Evolutionary conservation across 1,140 invertebrate species (phyloP), one percentile per base, ranked within the genome.

Genomic region (Drusus annulatus): DNA sequence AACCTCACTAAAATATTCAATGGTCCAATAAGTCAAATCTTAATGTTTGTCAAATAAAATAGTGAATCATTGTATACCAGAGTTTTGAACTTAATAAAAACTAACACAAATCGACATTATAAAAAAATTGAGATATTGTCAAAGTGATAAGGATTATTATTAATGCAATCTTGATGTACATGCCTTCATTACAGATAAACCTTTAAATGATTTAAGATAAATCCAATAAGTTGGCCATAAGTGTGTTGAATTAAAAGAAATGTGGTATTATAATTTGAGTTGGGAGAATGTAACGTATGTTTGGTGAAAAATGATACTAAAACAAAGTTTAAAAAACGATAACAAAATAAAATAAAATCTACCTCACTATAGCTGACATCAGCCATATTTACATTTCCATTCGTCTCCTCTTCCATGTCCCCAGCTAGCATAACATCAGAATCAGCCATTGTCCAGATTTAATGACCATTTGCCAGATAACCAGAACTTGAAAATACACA

Each of bases 381-480:
- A 50, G 50, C 25, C 45, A 76, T 73, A 28, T 63, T 78, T 45
- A 78, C 58, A 76, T 79, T 80, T 25, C 78, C 77, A 56, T 82
- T 82, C 4, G 74, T 80, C 65, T 80, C 77, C 71, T 79, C 81
- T 50, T 82, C 78, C 52, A 80, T 75, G 50, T 80, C 81, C 23
- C 68, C 81, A 51, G 78, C 68, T 52, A 79, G 25, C 62, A 81
- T 54, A 71, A 76, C 76, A 63, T 58, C 69, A 36, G 76, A 79
- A 79, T 79, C 77, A 19, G 63, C 77, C 77, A 79, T 79, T 79
- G 77, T 79, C 65, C 54, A 45, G 77, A 65, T 21, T 71, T 52
- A 79, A 58, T 79, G 23, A 79, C 58, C 77, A 79, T 79, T 79
- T 79, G 68, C 71, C 71, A 74, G 71, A 74, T 56, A 56, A 74